Evolutionary conservation across 2,113 vertebrate genomes (phyloP), one percentile per base, ranked within the genome.

Genomic region (Morphnarchus princeps): DNA sequence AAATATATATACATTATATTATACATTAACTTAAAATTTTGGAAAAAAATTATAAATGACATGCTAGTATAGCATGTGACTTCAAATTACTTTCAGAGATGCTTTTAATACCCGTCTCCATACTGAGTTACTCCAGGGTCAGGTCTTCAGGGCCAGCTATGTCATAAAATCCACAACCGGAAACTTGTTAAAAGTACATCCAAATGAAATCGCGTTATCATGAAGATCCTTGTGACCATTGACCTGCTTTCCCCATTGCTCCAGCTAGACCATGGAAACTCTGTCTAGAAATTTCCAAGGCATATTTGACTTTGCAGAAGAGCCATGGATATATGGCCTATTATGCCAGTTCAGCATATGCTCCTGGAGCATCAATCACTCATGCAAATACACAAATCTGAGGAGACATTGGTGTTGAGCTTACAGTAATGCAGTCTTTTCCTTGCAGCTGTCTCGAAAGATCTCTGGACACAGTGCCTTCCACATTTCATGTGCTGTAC

Each of bases 391-490:
- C 4, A 77, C 59, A 81, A 59, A 92, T 78, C 88, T 74, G 55
- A 81, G 73, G 59, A 90, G 90, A 34, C 38, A 2, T 43, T 55
- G 57, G 38, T 63, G 50, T 55, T 87, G 76, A 90, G 59, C 72
- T 89, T 88, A 32, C 38, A 80, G 85, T 83, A 93, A 81, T 92
- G 72, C 38, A 50, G 50, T 78, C 80, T 95, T 89, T 96, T 63
- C 82, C 89, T 89, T 86, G 86, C 94, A 95, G 76, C 95, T 92
- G 92, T 93, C 86, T 86, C 17, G 4, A 93, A 63, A 92, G 72
- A 78, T 94, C 80, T 90, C 69, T 94, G 82, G 71, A 67, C 42
- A 19, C 77, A 47, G 5, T 77, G 45, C 62, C 76, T 94, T 94
- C 67, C 67, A 74, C 50, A 52, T 86, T 81, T 92, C 72, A 89